Evolutionary conservation across 2,888 invertebrate genomes (phyloP), one percentile per base, ranked within the genome.

Genomic region (Pseudanteris insignis): DNA sequence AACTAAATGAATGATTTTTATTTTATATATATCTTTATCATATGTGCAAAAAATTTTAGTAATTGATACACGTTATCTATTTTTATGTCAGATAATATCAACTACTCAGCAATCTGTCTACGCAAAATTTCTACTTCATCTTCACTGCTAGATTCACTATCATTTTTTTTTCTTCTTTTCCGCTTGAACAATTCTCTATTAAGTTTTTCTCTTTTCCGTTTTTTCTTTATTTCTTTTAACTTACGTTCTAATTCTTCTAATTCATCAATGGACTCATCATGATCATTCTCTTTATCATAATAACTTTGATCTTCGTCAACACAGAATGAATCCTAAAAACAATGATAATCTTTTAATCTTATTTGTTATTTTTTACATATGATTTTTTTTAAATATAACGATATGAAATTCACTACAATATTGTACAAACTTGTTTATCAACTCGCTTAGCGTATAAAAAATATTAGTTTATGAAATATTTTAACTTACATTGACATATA

Each of bases 401-500:
- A n/a, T n/a, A n/a, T n/a, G n/a, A n/a, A n/a, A n/a, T n/a, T n/a
- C n/a, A n/a, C n/a, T n/a, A n/a, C n/a, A n/a, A n/a, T n/a, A n/a
- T n/a, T n/a, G n/a, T n/a, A n/a, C n/a, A n/a, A n/a, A n/a, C n/a
- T n/a, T n/a, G n/a, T n/a, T n/a, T n/a, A n/a, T n/a, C n/a, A n/a
- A n/a, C n/a, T n/a, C n/a, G n/a, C n/a, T n/a, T n/a, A n/a, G n/a
- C n/a, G n/a, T n/a, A n/a, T n/a, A n/a, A n/a, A n/a, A n/a, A n/a
- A n/a, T n/a, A n/a, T n/a, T n/a, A n/a, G n/a, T n/a, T n/a, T 41
- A n/a, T n/a, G n/a, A n/a, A n/a, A n/a, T n/a, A n/a, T n/a, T n/a
- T n/a, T n/a, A n/a, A 70, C 74, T 71, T 64, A 79, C 79, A 30
- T 76, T 48, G 32, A 76, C 2, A 46, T 79, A 79, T 7, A 67